Conservation (phyloP, 2,113 vertebrate species). For the Anhinga rufa region DNA sequence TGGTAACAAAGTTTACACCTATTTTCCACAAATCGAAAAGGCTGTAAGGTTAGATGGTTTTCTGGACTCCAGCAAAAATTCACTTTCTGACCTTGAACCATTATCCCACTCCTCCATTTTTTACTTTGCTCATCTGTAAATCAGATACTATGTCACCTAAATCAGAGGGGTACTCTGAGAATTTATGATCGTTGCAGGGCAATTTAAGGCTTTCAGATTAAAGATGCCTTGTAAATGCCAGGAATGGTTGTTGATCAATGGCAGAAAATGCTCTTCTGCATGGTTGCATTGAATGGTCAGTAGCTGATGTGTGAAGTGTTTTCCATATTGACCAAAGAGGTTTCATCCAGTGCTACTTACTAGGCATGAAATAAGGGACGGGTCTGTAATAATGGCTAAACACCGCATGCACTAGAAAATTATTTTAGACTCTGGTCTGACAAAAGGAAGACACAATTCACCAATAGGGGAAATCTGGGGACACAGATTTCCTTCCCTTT, state of each 20-base stretch:
- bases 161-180: background rate
- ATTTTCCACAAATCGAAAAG: background rate
- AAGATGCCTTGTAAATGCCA: slow-evolving; percentile 7
- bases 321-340: background rate
- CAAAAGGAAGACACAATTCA: background rate
- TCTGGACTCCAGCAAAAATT: background rate
- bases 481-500: background rate
- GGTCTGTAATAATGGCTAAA: background rate
- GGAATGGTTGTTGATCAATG: background rate
- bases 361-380: background rate
- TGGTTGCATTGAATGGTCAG: background rate
- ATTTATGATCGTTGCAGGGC: background rate
- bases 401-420: background rate
- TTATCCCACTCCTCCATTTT: background rate
- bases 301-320: background rate
- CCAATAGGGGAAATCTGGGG: background rate
- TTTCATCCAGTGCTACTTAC: background rate
- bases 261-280: background rate
- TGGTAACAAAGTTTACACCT: background rate
- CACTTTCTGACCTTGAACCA: background rate
- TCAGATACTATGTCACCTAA: background rate
- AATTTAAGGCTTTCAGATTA: background rate
- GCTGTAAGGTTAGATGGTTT: background rate
- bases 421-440: background rate
- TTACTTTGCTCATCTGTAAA: background rate